Base-by-base conservation (phyloP, 1,140 invertebrate genomes). In the Elysia chlorotica region DNA sequence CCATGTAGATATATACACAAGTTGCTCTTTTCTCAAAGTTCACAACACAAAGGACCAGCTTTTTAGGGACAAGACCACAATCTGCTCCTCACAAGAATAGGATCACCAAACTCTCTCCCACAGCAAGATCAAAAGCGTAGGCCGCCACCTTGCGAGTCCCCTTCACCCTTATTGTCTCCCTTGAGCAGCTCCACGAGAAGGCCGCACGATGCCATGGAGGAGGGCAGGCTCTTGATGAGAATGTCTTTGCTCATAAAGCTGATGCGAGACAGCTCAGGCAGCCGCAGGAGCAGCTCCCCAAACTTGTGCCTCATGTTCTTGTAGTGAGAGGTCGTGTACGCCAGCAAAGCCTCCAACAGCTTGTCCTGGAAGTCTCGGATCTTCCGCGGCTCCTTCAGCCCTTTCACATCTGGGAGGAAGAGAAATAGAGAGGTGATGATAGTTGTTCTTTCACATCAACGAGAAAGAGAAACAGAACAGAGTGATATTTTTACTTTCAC, bases 301-400 rank as follows among this genome's bases (percentile, higher is more conserved):
- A 97, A 98, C 89, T 98, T 98, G 69, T 94, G 94, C 54, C 95
- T 95, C 87, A 93, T 92, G 78, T 96, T 92, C 10, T 95, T 95
- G 89, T 96, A 98, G 87, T 96, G 95, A 28, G 93, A 91, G 61
- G 93, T 90, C 0, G 96, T 97, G 85, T 98, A 99, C 56, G 94
- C 92, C 85, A 97, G 94, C 57, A 98, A 87, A 21, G 96, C 95
- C 85, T 97, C 95, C 36, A 97, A 89, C 30, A 97, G 94, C 85
- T 96, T 95, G 84, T 98, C 95, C 86, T 98, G 96, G 37, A 95
- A 96, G 33, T 93, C 93, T 67, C 94, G 90, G 38, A 98, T 95
- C 86, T 95, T 95, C 79, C 96, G 93, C 17, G 94, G 92, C 87
- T 98, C 96, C 78, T 93, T 93, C 31, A 99, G 87, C 81, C 96